Evolutionary conservation across 1,140 invertebrate genomes (phyloP).

Genomic region (Triops longicaudatus): DNA sequence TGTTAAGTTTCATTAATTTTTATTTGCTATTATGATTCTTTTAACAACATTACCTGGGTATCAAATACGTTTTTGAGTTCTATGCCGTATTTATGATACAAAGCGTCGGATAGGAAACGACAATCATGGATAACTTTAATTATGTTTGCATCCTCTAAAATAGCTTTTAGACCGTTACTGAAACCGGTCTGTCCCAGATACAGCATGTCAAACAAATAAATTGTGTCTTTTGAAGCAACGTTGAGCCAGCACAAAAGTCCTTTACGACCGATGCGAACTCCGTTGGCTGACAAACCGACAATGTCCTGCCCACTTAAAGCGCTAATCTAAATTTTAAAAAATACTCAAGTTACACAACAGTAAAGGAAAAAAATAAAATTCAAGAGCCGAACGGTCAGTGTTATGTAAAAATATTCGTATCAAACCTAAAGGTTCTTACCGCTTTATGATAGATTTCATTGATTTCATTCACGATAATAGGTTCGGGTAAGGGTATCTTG

Average conservation of each 20-base stretch:
- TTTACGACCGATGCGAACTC: constrained; percentile 22
- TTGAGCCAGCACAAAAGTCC: constrained; percentile 27
- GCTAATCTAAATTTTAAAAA: constrained; percentile 19
- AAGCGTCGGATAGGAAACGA: constrained; percentile 23
- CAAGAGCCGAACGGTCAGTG: too few relatives aligned
- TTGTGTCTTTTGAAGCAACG: not conserved
- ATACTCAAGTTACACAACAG: not conserved
- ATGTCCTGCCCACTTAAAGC: constrained; percentile 13
- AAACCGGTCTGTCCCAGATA: constrained; percentile 15
- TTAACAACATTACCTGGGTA: constrained; percentile 19
- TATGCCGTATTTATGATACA: constrained; percentile 26
- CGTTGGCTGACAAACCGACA: constrained; percentile 22
- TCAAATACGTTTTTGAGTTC: constrained; percentile 27
- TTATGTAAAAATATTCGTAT: too few relatives aligned
- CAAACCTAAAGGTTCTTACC: constrained; percentile 17
- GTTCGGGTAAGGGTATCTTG: not conserved
- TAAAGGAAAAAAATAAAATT: constrained; percentile 4
- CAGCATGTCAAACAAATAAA: constrained; percentile 26
- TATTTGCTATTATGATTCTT: not conserved
- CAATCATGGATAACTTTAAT: constrained; percentile 29
- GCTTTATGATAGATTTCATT: constrained; percentile 8
- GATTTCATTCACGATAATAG: constrained; percentile 21
- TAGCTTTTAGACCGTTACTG: constrained; percentile 14
- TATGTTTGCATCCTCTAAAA: constrained; percentile 17
- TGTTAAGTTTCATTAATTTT: not conserved